Conservation (phyloP, 2,888 invertebrate genomes). For the Emesis furor region DNA sequence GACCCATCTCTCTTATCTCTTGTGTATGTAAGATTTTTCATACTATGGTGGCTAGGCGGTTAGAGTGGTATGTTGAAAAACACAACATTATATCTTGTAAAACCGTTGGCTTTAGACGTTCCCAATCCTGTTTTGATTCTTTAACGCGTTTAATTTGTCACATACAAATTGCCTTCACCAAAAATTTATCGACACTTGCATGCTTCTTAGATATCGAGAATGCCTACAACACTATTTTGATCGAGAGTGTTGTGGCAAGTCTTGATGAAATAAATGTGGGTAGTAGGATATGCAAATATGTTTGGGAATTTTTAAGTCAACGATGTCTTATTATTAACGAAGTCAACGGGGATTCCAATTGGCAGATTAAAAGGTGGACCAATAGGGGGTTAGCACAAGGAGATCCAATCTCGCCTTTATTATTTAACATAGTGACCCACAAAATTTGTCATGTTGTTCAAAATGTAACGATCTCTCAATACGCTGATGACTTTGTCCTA, state of each 20-base stretch:
- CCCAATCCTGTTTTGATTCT: not conserved
- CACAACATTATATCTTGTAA: not conserved
- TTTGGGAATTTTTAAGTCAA: slow-evolving; percentile 35
- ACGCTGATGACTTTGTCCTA: not conserved
- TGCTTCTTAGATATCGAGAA: not conserved
- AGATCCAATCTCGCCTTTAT: slow-evolving; percentile 54
- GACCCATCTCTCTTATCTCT: not conserved
- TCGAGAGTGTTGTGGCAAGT: not conserved
- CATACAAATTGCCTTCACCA: not conserved
- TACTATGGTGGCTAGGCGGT: not conserved
- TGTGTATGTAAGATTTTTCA: not conserved
- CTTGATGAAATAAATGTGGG: slow-evolving; percentile 3
- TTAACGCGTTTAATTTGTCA: not conserved
- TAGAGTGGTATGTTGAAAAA: not conserved
- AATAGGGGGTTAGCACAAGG: slow-evolving; percentile 25
- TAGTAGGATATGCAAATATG: slow-evolving; percentile 28
- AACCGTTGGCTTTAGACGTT: not conserved
- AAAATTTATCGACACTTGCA: slow-evolving; percentile 1
- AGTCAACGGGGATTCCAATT: not conserved
- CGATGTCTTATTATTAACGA: slow-evolving; percentile 23
- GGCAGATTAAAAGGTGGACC: not conserved
- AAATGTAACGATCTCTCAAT: not conserved
- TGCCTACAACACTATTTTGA: not conserved
- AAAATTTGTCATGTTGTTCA: not conserved
- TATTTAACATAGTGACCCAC: slow-evolving; percentile 48